phyloP scores from a whole-genome alignment of 2,888 invertebrate genomes.

The Ophion costatus region DNA sequence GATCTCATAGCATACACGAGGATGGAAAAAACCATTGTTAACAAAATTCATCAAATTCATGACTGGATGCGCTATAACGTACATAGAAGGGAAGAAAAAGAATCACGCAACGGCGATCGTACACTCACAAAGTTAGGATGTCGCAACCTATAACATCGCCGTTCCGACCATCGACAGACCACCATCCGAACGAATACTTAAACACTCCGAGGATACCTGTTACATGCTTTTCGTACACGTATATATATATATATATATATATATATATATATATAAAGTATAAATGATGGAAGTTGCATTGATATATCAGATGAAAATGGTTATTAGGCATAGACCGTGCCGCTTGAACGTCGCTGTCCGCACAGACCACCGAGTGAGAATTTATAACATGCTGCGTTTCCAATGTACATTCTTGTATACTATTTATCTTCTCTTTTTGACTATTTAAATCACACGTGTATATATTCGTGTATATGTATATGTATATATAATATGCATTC shows the following conservation, averaged over 20 bases:
- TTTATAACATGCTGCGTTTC: not conserved
- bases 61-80: slow-evolving; percentile 14
- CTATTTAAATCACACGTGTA: not conserved
- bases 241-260: not conserved
- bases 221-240: not conserved
- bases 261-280: not conserved
- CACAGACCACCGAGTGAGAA: slow-evolving; percentile 26
- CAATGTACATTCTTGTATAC: not conserved
- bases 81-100: not conserved
- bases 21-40: slow-evolving; percentile 27
- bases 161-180: slow-evolving; percentile 18
- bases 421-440: slow-evolving; percentile 18
- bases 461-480: too few species aligned
- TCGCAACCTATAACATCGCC: not conserved
- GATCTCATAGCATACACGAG: slow-evolving; percentile 40
- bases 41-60: slow-evolving; percentile 24
- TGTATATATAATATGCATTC: too few species aligned
- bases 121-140: slow-evolving; percentile 25
- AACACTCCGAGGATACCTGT: not conserved
- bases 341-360: slow-evolving; percentile 27
- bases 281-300: not conserved
- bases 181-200: slow-evolving; percentile 20
- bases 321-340: slow-evolving; percentile 24
- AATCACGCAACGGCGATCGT: not conserved
- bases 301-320: slow-evolving; percentile 14